A percentile compares a stretch with the other conserved stretches of the same genome.
phyloP scores from a whole-genome alignment of 2,113 vertebrate genomes.

The Chloropsis cyanopogon region DNA sequence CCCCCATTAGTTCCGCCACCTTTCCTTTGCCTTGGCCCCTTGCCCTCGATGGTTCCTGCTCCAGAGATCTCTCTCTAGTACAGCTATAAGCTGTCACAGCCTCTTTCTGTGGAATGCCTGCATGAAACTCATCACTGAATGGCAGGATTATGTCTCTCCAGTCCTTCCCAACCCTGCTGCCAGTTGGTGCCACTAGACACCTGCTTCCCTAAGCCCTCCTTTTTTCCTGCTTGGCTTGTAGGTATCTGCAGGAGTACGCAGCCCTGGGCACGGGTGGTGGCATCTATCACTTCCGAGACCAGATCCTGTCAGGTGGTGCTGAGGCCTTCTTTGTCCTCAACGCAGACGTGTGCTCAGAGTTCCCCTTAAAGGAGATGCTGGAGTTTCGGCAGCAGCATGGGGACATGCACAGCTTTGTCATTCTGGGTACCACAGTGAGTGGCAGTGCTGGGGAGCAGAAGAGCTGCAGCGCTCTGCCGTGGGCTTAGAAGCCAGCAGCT shows the following conservation, averaged over 20 bases:
- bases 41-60: not conserved
- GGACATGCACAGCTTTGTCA: slow-evolving; percentile 83
- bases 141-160: not conserved
- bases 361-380: slow-evolving; percentile 91
- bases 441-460: not conserved
- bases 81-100: not conserved
- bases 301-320: slow-evolving; percentile 90
- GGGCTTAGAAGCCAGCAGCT: not conserved
- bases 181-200: fast-evolving
- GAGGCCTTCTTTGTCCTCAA: slow-evolving; percentile 97
- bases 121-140: fast-evolving
- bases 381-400: slow-evolving; percentile 80
- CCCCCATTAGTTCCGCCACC: fast-evolving
- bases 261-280: slow-evolving; percentile 95
- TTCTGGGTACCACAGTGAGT: slow-evolving; percentile 93
- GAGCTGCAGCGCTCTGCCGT: not conserved
- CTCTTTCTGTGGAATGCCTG: not conserved
- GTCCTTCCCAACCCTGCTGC: no score
- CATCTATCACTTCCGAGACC: slow-evolving; percentile 98
- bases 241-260: slow-evolving; percentile 94
- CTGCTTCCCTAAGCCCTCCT: not conserved
- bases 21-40: not conserved
- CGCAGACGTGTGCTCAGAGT: slow-evolving; percentile 93
- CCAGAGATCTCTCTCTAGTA: not conserved
- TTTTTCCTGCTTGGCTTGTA: not conserved